Evolutionary conservation across 2,797 vertebrate genomes (phyloP), one percentile per base, ranked within the genome.

Genomic region (Heterohyrax brucei): DNA sequence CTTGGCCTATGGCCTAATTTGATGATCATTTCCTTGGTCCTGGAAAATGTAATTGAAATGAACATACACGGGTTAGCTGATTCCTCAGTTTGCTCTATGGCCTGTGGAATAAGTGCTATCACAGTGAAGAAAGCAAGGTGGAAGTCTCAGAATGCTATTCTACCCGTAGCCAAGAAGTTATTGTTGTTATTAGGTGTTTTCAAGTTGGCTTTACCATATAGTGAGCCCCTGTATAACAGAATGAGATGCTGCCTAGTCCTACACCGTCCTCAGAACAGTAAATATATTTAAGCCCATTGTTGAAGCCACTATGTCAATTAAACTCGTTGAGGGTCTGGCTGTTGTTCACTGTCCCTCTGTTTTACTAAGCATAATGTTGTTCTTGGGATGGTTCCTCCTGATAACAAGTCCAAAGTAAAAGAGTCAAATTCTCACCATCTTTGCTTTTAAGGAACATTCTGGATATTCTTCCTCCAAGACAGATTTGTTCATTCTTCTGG

Each of bases 81-180:
- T 28, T 3, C 1, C 30, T 16, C 6, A 2, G 1, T 19, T 16
- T 53, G 44, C 16, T 53, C 19, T 9, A 0, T 3, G 30, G 44
- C 26, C 48, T 82, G 9, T 28, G 30, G 61, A 16, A 14, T 50
- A 13, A 64, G 24, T 75, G 61, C 28, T 53, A 0, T 9, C 5
- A 9, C 4, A 12, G 12, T 1, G 9, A 48, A 28, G 13, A 68
- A 50, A n/a, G 18, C 12, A 7, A 7, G 4, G 26, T 0, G 12
- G 62, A 76, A 61, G 22, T 44, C 24, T 62, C 16, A 7, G 68
- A 88, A 59, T 7, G 50, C n/a, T 28, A 33, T 13, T 19, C 28
- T 7, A 6, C 53, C 66, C 14, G 28, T 28, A 30, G 18, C 21
- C 22, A 77, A 50, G 61, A 62, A 3, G 70, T 39, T 56, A 53